phyloP scores from a whole-genome alignment of 2,113 vertebrate species.

The Pluvianellus socialis region DNA sequence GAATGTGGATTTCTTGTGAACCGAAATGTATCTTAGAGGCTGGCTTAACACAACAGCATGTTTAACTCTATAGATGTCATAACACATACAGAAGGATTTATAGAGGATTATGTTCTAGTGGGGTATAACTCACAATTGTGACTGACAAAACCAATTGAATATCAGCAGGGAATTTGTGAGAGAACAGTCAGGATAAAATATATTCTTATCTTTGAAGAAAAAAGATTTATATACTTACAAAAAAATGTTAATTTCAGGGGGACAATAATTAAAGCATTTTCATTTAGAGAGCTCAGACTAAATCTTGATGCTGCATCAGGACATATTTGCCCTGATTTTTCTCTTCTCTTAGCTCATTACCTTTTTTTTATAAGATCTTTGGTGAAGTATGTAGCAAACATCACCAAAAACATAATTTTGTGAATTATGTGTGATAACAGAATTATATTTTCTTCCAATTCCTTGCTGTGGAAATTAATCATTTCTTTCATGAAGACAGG shows the following conservation, averaged over 20 bases:
- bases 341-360: background rate
- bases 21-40: background rate
- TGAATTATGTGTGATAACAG: background rate
- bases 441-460: background rate
- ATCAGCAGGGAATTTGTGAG: background rate
- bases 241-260: background rate
- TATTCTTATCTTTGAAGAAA: background rate
- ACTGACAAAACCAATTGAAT: background rate
- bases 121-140: background rate
- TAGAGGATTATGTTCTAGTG: background rate
- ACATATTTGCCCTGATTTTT: background rate
- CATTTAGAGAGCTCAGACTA: background rate
- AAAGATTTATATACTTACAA: background rate
- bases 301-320: background rate
- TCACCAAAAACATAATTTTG: background rate
- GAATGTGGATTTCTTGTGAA: background rate
- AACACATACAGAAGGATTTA: background rate
- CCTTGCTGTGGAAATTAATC: background rate
- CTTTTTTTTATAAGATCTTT: background rate
- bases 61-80: background rate
- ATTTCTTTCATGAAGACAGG: constrained; percentile 21
- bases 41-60: background rate
- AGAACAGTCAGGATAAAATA: background rate
- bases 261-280: background rate
- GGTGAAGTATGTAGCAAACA: background rate